Percentiles rank a stretch among this genome's conserved stretches.
phyloP scores from a whole-genome alignment of 2,797 vertebrate genomes.

The Pseudochaenichthys georgianus region DNA sequence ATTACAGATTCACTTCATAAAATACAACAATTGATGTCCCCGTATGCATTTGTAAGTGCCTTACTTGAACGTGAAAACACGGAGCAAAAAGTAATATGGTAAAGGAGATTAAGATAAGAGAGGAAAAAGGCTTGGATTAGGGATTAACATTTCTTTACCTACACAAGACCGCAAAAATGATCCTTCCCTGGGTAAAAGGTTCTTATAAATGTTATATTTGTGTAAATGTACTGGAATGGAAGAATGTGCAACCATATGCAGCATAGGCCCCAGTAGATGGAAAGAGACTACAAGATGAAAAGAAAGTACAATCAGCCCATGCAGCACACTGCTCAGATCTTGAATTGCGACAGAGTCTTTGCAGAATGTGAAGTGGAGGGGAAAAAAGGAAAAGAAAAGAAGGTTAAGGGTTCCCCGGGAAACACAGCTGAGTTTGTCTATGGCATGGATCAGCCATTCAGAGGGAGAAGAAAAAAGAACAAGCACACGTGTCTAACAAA shows the following conservation, averaged over 20 bases:
- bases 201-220: constrained; percentile 18
- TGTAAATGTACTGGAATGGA: constrained; percentile 14
- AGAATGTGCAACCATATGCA: background rate
- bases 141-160: constrained; percentile 10
- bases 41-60: background rate
- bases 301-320: constrained; percentile 9
- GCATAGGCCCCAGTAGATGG: constrained; percentile 1
- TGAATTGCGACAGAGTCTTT: constrained; percentile 30
- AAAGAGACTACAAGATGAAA: constrained; percentile 46
- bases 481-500: background rate
- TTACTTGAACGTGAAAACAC: background rate
- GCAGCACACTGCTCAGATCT: constrained; percentile 24
- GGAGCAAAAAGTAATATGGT: background rate
- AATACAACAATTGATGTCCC: background rate
- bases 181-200: constrained; percentile 5
- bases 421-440: constrained; percentile 23
- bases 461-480: constrained; percentile 16
- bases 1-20: background rate
- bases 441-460: background rate
- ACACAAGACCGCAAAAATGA: background rate
- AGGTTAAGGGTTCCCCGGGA: constrained; percentile 17
- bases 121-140: background rate
- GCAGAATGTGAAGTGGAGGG: constrained; percentile 24
- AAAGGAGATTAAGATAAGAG: background rate
- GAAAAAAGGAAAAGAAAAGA: constrained; percentile 1